Evolutionary conservation across 1,140 invertebrate species (phyloP).

Genomic region (Archivesica marissinica): DNA sequence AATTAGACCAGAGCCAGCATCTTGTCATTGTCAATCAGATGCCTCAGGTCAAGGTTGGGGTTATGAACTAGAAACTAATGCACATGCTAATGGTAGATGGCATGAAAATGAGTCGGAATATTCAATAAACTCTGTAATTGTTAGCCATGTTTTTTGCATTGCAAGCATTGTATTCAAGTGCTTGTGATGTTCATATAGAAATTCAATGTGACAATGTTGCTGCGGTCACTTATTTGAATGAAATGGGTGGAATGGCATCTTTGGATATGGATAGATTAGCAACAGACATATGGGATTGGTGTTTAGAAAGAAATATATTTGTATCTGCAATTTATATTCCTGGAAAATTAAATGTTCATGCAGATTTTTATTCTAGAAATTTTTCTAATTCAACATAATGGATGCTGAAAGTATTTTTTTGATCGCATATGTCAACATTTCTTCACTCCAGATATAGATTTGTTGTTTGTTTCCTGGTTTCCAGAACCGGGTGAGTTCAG

Average conservation of each 20-base stretch:
- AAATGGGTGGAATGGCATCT: conserved; percentile 40
- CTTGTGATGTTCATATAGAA: conserved; percentile 9
- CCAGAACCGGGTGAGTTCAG: not conserved
- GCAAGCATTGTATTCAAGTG: not conserved
- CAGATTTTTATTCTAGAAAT: conserved; percentile 27
- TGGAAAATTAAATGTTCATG: not conserved
- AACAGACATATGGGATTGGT: conserved; percentile 40
- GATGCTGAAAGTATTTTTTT: conserved; percentile 40
- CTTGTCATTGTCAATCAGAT: conserved; percentile 31
- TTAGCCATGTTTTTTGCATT: not conserved
- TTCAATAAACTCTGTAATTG: no score
- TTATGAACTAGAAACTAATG: not conserved
- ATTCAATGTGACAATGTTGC: conserved; percentile 23
- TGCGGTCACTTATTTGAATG: conserved; percentile 41
- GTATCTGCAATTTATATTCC: conserved; percentile 27
- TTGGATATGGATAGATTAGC: conserved; percentile 18
- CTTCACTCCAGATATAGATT: conserved; percentile 37
- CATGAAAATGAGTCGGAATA: no score
- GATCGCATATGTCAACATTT: conserved; percentile 21
- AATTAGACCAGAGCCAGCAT: conserved; percentile 3
- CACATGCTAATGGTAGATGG: conserved; percentile 25
- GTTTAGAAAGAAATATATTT: conserved; percentile 42
- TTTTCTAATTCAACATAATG: conserved; percentile 26
- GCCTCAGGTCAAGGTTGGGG: conserved; percentile 41
- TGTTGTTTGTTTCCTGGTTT: conserved; percentile 36